Evolutionary conservation across 2,888 invertebrate species (phyloP), one percentile per base, ranked within the genome.

Genomic region (Caenorhabditis sp.): DNA sequence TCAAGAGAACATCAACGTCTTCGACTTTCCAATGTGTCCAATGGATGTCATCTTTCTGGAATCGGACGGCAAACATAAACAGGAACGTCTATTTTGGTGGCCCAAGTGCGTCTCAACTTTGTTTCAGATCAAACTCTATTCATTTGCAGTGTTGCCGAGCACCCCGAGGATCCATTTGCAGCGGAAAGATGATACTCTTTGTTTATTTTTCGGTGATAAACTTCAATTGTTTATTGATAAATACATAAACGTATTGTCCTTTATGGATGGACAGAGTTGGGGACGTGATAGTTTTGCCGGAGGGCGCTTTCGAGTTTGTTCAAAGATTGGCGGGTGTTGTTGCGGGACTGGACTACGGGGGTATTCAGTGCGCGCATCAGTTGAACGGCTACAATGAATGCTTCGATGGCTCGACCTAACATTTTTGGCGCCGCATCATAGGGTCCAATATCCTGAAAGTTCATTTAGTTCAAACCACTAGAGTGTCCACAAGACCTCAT

Each of bases 131-230:
- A 20, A 27, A 27, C 5, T 15, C 20, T 9, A 24, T 56, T 22
- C 2, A 30, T 2, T 65, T 81, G 30, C 53, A 77, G 71, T 32
- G 39, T 71, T 39, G 56, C 70, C 37, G 83, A 80, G 11, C 83
- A 83, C 45, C 68, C 72, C 9, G 82, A 83, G 46, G 83, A 83
- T 68, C 80, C 83, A 20, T 81, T 79, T 46, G 68, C 65, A n/a
- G 24, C 46, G 3, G 81, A 82, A 30, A 65, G 82, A 70, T 59
- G 20, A 58, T 35, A 41, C 15, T 59, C 11, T 9, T 43, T 17
- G 26, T 35, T 17, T 58, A n/a, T n/a, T 2, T 6, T 45, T 58
- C 7, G 22, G 17, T 22, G 15, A 41, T n/a, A n/a, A n/a, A n/a
- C n/a, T n/a, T n/a, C n/a, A n/a, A 11, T 37, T 37, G 37, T 37